These are phyloP conservation scores for Carollia perspicillata DNA, from an alignment of 2,113 vertebrate genomes.

Conservation along the genomic window DNA sequence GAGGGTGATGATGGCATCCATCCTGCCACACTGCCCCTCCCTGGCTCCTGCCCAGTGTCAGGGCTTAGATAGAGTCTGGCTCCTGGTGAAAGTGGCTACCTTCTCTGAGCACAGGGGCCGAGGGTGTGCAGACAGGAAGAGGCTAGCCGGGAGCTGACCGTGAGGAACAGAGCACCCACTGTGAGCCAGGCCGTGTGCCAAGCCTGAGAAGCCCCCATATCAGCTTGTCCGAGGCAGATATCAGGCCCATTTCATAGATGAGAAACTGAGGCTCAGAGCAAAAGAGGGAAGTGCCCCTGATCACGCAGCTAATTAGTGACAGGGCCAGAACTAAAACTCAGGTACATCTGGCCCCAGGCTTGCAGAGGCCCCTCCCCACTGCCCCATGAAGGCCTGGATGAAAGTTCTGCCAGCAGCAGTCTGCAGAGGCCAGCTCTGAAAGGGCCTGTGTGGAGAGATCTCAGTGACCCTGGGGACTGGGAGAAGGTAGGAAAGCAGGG, in stretches of 20 bases:
- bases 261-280: not conserved
- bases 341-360: not conserved
- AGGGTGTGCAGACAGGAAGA: not conserved
- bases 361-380: not conserved
- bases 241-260: not conserved
- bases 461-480: not conserved
- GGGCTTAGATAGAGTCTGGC: not conserved
- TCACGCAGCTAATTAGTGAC: not conserved
- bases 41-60: not conserved
- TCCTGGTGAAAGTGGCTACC: not conserved
- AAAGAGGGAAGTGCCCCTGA: not conserved
- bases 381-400: not conserved
- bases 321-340: not conserved
- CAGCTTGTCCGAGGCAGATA: not conserved
- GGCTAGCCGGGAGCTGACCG: not conserved
- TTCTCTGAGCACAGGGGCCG: not conserved
- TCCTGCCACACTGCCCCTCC: not conserved
- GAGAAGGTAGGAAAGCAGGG: not conserved
- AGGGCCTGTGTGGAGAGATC: not conserved
- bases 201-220: not conserved
- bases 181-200: not conserved
- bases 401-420: not conserved
- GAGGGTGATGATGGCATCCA: rapidly evolving
- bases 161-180: not conserved
- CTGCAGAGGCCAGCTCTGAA: not conserved